Percentiles rank a stretch among this genome's conserved stretches.
These are phyloP conservation scores for Drosophila ananassae DNA, from an alignment of 1,140 invertebrate genomes.

Conservation along the genomic window DNA sequence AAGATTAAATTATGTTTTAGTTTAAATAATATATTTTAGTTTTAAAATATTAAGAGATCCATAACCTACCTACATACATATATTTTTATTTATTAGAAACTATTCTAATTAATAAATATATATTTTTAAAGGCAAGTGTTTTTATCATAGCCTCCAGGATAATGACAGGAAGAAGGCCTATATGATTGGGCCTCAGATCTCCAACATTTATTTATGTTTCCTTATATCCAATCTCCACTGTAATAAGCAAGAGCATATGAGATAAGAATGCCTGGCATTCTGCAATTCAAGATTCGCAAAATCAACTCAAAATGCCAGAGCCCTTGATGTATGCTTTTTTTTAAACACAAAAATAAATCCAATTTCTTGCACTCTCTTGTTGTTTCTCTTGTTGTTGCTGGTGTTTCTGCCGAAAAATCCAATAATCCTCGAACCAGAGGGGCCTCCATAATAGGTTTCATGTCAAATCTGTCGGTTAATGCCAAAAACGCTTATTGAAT, in stretches of 20 bases:
- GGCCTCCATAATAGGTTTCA: conserved; percentile 13
- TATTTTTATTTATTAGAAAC: too few relatives aligned
- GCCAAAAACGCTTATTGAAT: conserved; percentile 50
- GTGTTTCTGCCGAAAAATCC: background rate
- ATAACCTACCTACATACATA: too few relatives aligned
- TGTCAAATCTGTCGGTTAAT: conserved; percentile 39
- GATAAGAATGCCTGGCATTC: conserved; percentile 16
- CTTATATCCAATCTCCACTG: background rate
- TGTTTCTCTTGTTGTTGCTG: background rate
- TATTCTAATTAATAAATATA: too few relatives aligned
- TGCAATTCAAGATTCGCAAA: conserved; percentile 29
- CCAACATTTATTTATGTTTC: too few relatives aligned
- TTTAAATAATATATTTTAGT: too few relatives aligned
- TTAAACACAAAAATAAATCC: background rate
- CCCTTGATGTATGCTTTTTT: background rate
- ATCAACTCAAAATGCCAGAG: conserved; percentile 5
- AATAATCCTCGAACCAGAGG: conserved; percentile 7
- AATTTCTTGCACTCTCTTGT: conserved; percentile 1
- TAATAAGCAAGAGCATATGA: background rate
- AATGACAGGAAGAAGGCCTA: too few relatives aligned
- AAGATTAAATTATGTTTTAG: too few relatives aligned
- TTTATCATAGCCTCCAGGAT: too few relatives aligned
- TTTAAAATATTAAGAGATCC: too few relatives aligned
- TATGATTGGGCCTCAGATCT: too few relatives aligned
- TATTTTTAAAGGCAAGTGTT: too few relatives aligned